These are phyloP conservation scores for Caerostris extrusa DNA, from an alignment of 1,140 invertebrate genomes.

Conservation along the genomic window DNA sequence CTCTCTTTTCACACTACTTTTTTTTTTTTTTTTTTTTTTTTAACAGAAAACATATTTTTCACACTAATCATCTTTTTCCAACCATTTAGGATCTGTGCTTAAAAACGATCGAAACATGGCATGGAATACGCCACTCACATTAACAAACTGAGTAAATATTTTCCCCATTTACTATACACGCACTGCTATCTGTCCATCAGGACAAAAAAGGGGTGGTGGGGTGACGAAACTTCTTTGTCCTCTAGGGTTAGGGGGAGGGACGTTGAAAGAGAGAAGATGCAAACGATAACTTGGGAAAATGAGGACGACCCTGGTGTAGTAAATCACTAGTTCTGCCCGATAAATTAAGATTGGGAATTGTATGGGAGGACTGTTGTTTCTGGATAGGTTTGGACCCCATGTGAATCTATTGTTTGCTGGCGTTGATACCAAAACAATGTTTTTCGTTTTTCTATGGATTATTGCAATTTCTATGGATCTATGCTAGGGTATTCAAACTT, in stretches of 20 bases:
- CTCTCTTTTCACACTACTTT: not conserved
- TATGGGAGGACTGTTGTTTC: not conserved
- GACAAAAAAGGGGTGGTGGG: not conserved
- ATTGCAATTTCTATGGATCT: no score
- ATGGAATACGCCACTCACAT: not conserved
- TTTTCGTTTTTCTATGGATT: not conserved
- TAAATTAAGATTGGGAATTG: slow-evolving; percentile 62
- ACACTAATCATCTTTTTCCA: not conserved
- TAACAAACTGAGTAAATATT: slow-evolving; percentile 40
- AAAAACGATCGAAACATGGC: not conserved
- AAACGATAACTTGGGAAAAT: slow-evolving; percentile 39
- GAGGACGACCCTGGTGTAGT: slow-evolving; percentile 37
- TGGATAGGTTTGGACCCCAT: not conserved
- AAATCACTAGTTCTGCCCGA: slow-evolving; percentile 51
- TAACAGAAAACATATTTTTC: not conserved
- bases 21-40: not conserved
- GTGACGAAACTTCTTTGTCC: slow-evolving; percentile 45
- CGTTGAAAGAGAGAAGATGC: not conserved
- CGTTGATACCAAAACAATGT: not conserved
- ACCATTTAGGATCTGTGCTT: not conserved
- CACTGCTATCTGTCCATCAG: not conserved
- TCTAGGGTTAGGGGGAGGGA: not conserved
- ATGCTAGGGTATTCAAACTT: no score
- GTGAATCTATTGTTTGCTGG: not conserved
- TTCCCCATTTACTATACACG: not conserved